phyloP scores from a whole-genome alignment of 2,888 invertebrate genomes.

The Strigamia transsilvanica region DNA sequence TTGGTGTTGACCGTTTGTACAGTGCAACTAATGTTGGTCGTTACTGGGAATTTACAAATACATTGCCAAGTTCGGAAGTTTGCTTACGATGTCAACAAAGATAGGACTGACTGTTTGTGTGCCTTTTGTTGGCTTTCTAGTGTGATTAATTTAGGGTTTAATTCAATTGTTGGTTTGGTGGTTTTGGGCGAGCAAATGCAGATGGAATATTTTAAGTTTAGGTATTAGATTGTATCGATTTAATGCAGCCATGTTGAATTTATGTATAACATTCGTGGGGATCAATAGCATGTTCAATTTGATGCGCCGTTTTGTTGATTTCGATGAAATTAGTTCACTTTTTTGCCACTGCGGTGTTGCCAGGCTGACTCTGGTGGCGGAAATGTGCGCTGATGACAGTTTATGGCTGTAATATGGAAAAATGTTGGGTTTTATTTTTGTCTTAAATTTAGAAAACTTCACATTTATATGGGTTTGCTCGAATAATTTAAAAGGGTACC shows the following conservation, averaged over 20 bases:
- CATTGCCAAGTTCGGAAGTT: background rate
- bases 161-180: background rate
- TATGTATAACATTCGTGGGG: no score
- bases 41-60: slow-evolving; percentile 33
- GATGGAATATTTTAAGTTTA: background rate
- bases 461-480: slow-evolving; percentile 5
- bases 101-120: background rate
- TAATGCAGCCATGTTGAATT: no score
- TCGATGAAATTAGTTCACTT: background rate
- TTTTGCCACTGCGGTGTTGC: no score
- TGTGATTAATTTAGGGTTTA: slow-evolving; percentile 8
- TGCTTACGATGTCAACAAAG: slow-evolving; percentile 1
- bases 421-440: background rate
- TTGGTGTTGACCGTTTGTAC: slow-evolving; percentile 20
- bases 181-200: background rate
- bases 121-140: background rate
- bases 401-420: background rate
- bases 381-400: background rate
- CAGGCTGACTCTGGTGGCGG: background rate
- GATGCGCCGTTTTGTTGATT: background rate
- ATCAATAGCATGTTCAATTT: no score
- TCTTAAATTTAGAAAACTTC: background rate
- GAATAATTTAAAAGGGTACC: slow-evolving; percentile 23
- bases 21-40: slow-evolving; percentile 5
- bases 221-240: no score